Conservation (phyloP, 2,888 invertebrate genomes). For the Trichopria drosophilae region DNA sequence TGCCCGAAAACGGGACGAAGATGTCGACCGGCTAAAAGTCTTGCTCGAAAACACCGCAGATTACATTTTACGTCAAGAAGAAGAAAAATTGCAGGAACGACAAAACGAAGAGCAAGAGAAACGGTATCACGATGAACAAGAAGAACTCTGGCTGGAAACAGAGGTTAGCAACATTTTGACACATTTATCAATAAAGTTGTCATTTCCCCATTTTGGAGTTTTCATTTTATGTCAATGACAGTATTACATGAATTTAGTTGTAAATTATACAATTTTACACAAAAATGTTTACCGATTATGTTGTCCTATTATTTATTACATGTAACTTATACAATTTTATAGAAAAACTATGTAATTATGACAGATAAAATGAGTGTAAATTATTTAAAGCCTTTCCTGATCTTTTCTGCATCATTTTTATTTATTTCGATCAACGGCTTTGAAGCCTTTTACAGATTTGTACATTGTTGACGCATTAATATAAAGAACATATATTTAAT, state of each 20-base stretch:
- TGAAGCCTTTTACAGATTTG: too few species aligned
- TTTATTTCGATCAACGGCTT: too few species aligned
- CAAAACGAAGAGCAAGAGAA: constrained; percentile 62
- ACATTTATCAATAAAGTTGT: background rate
- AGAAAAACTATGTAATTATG: too few species aligned
- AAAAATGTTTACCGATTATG: too few species aligned
- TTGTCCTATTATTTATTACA: too few species aligned
- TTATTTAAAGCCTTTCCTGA: too few species aligned
- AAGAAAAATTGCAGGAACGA: constrained; percentile 63
- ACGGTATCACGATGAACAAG: constrained; percentile 62
- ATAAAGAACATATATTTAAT: too few species aligned
- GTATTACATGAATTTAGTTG: background rate
- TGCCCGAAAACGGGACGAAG: constrained; percentile 65
- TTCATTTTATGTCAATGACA: background rate
- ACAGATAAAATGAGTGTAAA: too few species aligned
- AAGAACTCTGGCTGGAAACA: constrained; percentile 69
- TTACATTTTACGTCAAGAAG: constrained; percentile 62
- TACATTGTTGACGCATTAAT: too few species aligned
- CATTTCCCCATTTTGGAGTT: background rate
- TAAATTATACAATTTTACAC: too few species aligned
- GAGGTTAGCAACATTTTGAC: constrained; percentile 59
- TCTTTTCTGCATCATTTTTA: too few species aligned
- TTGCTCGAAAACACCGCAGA: constrained; percentile 45
- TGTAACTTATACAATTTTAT: too few species aligned
- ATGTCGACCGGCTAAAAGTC: constrained; percentile 64